phyloP scores from a whole-genome alignment of 2,888 invertebrate genomes.

The Orchesellides sinensis region DNA sequence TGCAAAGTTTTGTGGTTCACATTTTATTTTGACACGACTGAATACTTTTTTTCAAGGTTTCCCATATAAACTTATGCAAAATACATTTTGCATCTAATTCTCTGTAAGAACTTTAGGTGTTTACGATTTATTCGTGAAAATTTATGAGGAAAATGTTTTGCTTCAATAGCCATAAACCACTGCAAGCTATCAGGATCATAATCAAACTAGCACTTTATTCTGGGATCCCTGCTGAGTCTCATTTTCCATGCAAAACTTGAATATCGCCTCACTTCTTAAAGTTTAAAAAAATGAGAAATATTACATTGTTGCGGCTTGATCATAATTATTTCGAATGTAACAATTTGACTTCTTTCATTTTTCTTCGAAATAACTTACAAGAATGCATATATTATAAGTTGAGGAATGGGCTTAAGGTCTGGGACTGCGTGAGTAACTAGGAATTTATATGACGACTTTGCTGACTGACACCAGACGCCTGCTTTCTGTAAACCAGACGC shows the following conservation, averaged over 20 bases:
- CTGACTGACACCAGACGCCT: background rate
- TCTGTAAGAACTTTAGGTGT: too few species aligned
- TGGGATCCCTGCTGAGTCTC: too few species aligned
- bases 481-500: background rate
- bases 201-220: too few species aligned
- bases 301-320: background rate
- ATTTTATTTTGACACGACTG: conserved; percentile 12
- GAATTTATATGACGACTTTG: background rate
- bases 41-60: conserved; percentile 9
- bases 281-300: background rate
- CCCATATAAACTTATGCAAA: background rate
- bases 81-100: background rate
- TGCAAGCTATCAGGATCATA: too few species aligned
- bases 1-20: too few species aligned
- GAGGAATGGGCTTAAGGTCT: background rate
- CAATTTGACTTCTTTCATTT: background rate
- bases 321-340: background rate
- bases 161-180: too few species aligned
- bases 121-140: too few species aligned
- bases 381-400: background rate
- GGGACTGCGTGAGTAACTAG: background rate
- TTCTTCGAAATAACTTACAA: background rate
- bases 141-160: too few species aligned
- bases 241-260: too few species aligned
- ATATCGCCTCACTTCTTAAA: too few species aligned